A percentile compares a stretch with the other conserved stretches of the same genome.
These are phyloP conservation scores for Nesidiocoris tenuis DNA, from an alignment of 2,888 invertebrate species.

Conservation along the genomic window DNA sequence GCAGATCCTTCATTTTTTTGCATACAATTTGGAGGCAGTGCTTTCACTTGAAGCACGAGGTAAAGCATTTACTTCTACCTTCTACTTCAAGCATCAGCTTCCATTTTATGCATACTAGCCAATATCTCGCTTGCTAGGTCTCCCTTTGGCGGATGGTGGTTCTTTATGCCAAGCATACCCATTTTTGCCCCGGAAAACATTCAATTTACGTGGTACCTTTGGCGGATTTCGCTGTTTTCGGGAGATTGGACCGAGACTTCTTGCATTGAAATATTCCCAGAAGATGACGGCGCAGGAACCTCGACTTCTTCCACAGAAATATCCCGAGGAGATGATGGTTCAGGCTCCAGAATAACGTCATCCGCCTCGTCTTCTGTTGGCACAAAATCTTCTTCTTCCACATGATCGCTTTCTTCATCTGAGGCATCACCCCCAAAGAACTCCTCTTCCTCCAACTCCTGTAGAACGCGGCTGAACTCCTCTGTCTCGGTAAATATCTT, in stretches of 20 bases:
- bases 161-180: constrained; percentile 7
- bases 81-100: no score
- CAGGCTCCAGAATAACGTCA: not conserved
- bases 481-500: not conserved
- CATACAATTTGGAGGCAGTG: no score
- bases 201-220: constrained; percentile 38
- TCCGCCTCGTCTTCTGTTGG: not conserved
- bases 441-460: not conserved
- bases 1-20: no score
- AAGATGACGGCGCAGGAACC: not conserved
- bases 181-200: constrained; percentile 48
- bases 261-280: not conserved
- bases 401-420: not conserved
- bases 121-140: not conserved
- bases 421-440: not conserved
- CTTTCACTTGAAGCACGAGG: no score
- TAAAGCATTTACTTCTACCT: no score
- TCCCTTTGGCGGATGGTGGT: not conserved
- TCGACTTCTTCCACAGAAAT: not conserved
- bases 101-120: no score
- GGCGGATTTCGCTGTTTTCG: not conserved
- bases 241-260: not conserved
- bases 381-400: not conserved
- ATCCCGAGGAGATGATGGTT: not conserved
- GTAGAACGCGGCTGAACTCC: not conserved